phyloP scores from a whole-genome alignment of 1,140 invertebrate species.

The Cydia amplana region DNA sequence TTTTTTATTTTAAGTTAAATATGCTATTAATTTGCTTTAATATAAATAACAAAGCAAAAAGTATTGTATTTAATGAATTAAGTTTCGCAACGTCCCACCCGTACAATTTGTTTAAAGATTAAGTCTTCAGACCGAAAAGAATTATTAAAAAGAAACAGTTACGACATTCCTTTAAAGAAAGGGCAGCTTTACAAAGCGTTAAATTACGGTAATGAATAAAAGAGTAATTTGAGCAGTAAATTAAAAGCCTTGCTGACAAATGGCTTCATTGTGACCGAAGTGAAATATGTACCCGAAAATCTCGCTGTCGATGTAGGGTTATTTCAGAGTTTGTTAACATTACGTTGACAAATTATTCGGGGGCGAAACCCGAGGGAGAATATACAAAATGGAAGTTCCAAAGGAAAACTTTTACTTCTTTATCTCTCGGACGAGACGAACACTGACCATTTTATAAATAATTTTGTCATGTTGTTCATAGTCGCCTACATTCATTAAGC shows the following conservation, averaged over 20 bases:
- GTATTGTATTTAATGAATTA: not conserved
- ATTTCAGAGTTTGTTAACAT: constrained; percentile 41
- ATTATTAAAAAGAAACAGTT: not conserved
- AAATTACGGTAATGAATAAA: constrained; percentile 37
- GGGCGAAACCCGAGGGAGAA: constrained; percentile 37
- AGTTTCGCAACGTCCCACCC: not conserved
- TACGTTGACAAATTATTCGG: constrained; percentile 43
- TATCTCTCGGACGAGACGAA: constrained; percentile 39
- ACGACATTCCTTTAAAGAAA: constrained; percentile 5
- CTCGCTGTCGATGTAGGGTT: constrained; percentile 38
- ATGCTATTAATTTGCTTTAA: not conserved
- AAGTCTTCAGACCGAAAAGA: not conserved
- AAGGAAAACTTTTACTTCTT: constrained; percentile 44
- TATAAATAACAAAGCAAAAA: not conserved
- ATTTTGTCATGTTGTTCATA: constrained; percentile 14
- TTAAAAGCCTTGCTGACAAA: constrained; percentile 37
- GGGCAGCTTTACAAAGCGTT: constrained; percentile 20
- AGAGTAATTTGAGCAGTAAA: constrained; percentile 34
- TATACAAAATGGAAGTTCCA: constrained; percentile 35
- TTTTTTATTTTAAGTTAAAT: no score
- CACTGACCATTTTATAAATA: constrained; percentile 36
- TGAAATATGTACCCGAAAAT: constrained; percentile 44
- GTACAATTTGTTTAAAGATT: not conserved
- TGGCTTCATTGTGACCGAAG: constrained; percentile 37
- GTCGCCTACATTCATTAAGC: not conserved